Conservation (phyloP, 2,113 vertebrate species). For the Carettochelys insculpta region DNA sequence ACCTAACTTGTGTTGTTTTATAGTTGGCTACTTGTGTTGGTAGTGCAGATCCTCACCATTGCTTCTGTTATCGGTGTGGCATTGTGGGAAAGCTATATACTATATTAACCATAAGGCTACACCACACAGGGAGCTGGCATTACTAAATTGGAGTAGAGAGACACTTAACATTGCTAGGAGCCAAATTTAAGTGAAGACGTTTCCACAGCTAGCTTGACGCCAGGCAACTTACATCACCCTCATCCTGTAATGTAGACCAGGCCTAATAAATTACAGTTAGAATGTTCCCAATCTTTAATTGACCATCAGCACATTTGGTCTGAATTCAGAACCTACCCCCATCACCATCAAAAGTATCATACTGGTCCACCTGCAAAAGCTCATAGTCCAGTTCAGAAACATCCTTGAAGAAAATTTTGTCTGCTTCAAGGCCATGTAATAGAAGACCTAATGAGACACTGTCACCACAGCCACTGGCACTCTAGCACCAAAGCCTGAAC, state of each 20-base stretch:
- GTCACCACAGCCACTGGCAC: fast-evolving
- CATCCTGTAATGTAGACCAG: not conserved
- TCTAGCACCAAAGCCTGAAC: not conserved
- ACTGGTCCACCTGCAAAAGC: not conserved
- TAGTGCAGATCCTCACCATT: not conserved
- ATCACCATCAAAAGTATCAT: not conserved
- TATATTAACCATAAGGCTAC: not conserved
- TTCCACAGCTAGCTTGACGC: not conserved
- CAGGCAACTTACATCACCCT: no score
- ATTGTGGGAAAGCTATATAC: no score
- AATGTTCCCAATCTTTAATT: not conserved
- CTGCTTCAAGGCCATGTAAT: not conserved
- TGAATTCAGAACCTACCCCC: not conserved
- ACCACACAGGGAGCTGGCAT: not conserved
- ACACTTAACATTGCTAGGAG: not conserved
- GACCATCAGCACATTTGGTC: not conserved
- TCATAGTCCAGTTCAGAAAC: not conserved
- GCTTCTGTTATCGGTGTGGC: not conserved
- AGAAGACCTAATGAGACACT: not conserved
- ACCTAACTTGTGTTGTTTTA: not conserved
- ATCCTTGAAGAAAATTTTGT: not conserved
- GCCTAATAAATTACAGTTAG: not conserved
- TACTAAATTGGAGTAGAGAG: not conserved
- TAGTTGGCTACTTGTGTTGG: not conserved
- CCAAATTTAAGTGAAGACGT: not conserved